Conservation (phyloP, 2,797 vertebrate species). For the Sphaeramia orbicularis region DNA sequence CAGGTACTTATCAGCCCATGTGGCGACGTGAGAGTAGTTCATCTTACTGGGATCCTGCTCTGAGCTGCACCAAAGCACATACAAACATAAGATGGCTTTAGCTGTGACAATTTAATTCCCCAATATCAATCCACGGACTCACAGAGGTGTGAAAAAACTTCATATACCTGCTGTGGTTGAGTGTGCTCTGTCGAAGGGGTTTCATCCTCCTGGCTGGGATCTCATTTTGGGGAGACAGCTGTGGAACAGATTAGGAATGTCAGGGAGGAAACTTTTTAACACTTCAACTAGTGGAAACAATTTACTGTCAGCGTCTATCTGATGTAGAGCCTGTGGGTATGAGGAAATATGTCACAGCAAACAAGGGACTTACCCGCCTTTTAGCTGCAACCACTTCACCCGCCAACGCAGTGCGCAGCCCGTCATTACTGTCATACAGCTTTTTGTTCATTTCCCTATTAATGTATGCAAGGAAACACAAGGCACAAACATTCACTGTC, state of each 20-base stretch:
- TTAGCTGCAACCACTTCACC: conserved; percentile 63
- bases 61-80: conserved; percentile 43
- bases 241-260: conserved; percentile 35
- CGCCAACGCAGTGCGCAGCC: conserved; percentile 73
- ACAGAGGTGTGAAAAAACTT: conserved; percentile 14
- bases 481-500: conserved; percentile 7
- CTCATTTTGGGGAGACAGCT: conserved; percentile 76
- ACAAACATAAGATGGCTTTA: conserved; percentile 24
- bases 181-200: conserved; percentile 81
- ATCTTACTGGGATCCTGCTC: conserved; percentile 57
- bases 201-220: conserved; percentile 70
- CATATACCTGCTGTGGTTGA: conserved; percentile 70
- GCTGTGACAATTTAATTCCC: conserved; percentile 28
- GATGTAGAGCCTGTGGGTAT: conserved; percentile 11
- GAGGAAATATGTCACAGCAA: conserved; percentile 27
- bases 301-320: conserved; percentile 22
- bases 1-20: conserved; percentile 81
- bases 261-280: conserved; percentile 19
- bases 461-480: conserved; percentile 21
- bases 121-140: conserved; percentile 18
- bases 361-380: conserved; percentile 64
- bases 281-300: conserved; percentile 18
- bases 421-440: conserved; percentile 85
- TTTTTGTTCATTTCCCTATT: conserved; percentile 81
- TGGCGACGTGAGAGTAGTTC: conserved; percentile 70